phyloP scores from a whole-genome alignment of 2,113 vertebrate genomes.

The Gnathonemus echidnorhynchus region DNA sequence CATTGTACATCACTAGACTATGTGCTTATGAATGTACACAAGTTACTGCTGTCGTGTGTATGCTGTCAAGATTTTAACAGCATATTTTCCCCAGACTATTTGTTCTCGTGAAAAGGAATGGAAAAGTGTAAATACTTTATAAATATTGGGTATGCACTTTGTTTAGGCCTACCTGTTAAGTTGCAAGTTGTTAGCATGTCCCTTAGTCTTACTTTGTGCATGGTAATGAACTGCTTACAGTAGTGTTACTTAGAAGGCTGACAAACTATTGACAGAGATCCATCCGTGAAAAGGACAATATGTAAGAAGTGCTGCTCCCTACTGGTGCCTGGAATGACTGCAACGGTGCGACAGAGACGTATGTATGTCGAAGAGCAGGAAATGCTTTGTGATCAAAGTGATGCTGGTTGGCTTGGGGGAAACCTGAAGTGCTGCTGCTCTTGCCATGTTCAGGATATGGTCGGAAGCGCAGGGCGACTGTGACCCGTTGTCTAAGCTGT shows the following conservation, averaged over 20 bases:
- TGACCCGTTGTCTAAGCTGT: constrained; percentile 63
- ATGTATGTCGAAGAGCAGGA: constrained; percentile 21
- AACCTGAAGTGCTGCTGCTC: not conserved
- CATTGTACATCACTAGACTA: not conserved
- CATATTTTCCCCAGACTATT: not conserved
- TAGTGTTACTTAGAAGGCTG: not conserved
- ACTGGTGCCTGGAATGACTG: constrained; percentile 66
- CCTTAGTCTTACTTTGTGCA: not conserved
- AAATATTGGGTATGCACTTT: not conserved
- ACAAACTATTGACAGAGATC: constrained; percentile 54
- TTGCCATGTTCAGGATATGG: constrained; percentile 36
- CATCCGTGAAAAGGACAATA: constrained; percentile 71
- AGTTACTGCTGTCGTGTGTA: not conserved
- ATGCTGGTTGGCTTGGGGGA: not conserved
- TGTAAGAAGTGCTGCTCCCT: constrained; percentile 68
- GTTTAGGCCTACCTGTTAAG: not conserved
- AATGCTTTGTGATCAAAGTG: not conserved
- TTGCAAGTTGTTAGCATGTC: not conserved
- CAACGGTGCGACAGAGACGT: constrained; percentile 64
- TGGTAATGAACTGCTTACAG: not conserved
- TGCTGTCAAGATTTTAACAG: not conserved
- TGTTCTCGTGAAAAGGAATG: not conserved
- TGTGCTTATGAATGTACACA: not conserved
- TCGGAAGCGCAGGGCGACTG: constrained; percentile 45
- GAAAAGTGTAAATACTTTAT: not conserved